phyloP scores from a whole-genome alignment of 2,888 invertebrate species.

The Criorhina ranunculi region DNA sequence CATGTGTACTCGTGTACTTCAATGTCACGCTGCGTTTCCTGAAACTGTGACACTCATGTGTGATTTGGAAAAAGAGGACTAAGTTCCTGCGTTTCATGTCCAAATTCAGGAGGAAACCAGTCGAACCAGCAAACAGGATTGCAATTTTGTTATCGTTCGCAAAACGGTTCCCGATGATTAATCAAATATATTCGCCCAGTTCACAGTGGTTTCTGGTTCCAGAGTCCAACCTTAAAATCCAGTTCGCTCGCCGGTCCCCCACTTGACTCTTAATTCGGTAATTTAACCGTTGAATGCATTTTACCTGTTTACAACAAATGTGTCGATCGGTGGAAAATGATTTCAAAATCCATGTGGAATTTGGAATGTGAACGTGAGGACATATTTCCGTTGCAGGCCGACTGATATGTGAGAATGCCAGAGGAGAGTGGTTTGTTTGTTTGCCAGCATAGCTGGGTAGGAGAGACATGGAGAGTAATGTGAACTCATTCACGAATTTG shows the following conservation, averaged over 20 bases:
- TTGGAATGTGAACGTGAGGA: conserved; percentile 68
- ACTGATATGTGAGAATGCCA: conserved; percentile 36
- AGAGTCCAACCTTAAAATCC: conserved; percentile 49
- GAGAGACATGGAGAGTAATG: conserved; percentile 51
- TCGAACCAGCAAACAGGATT: conserved; percentile 49
- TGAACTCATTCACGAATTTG: conserved; percentile 65
- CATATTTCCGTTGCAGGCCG: conserved; percentile 37
- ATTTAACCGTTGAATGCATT: conserved; percentile 73
- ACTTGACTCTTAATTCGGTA: conserved; percentile 46
- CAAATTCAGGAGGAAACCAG: conserved; percentile 55
- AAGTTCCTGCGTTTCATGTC: conserved; percentile 55
- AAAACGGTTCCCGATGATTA: conserved; percentile 67
- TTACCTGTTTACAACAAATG: conserved; percentile 72
- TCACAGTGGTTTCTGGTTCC: conserved; percentile 64
- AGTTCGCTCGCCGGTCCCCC: conserved; percentile 15
- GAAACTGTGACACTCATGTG: conserved; percentile 3
- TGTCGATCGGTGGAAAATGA: conserved; percentile 66
- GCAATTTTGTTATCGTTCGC: conserved; percentile 29
- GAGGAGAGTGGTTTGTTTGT: conserved; percentile 52
- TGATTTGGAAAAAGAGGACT: conserved; percentile 68
- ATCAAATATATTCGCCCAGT: conserved; percentile 56
- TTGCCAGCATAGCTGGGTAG: conserved; percentile 11
- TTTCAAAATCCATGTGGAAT: conserved; percentile 55
- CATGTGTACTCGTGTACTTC: conserved; percentile 9
- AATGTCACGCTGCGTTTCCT: conserved; percentile 57